Evolutionary conservation across 2,113 vertebrate species (phyloP), one percentile per base, ranked within the genome.

Genomic region (Actenoides hombroni): DNA sequence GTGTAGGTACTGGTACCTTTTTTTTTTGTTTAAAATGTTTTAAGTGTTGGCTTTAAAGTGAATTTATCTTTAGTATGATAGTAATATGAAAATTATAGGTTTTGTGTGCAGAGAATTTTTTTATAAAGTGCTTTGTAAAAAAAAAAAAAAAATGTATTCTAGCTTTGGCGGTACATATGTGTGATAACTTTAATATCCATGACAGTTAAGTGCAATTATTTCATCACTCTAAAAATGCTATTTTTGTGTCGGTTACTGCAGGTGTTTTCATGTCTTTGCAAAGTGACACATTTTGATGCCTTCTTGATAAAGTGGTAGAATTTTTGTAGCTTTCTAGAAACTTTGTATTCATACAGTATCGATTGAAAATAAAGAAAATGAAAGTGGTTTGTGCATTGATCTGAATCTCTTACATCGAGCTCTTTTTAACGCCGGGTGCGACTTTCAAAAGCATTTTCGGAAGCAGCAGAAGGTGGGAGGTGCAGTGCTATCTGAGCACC

Each of bases 321-420:
- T 99, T 99, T 99, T 99, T 99, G 99, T 99, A 99, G 99, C 99
- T 99, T 99, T 99, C 99, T 99, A 99, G 99, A 99, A 99, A 99
- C 98, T 99, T 99, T 99, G 98, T 99, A 99, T 99, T 99, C 99
- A 99, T 99, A 99, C 99, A 98, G 99, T 99, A 99, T 99, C 99
- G 98, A 99, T 99, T 98, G 98, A 98, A 98, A 99, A 99, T 99
- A 99, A 99, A 99, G 98, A 98, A 98, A 97, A 99, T 98, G 96
- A 98, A 98, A 98, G 97, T 98, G 97, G 96, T 97, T 96, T 97
- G 97, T 97, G 97, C 93, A 95, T 97, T 97, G 88, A 85, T 86
- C 78, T 91, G 97, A 44, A 95, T 98, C 96, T 96, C 83, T 92
- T 79, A 60, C 57, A 46, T 88, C 76, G 4, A 8, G 69, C 91